Evolutionary conservation across 2,888 invertebrate genomes (phyloP), one percentile per base, ranked within the genome.

Genomic region (Eremobia ochroleuca): DNA sequence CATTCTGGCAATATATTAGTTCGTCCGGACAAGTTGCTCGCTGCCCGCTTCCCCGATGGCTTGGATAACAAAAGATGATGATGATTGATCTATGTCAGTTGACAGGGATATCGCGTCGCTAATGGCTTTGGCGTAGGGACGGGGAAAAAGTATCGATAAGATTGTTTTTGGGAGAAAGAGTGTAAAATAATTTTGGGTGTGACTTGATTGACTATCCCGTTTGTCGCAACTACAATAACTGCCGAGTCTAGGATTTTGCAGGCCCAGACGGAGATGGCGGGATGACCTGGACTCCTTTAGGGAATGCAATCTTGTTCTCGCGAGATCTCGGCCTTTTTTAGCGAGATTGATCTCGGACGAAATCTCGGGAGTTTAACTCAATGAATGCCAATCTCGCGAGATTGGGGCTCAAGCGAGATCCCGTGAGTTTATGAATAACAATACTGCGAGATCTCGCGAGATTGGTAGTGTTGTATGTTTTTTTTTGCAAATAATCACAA

Each of bases 51-150:
- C 82, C 67, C 72, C 82, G 87, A 87, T 86, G 77, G 77, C 70
- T 77, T 78, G 69, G 77, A 78, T 88, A 87, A 91, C 92, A 92
- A 91, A 88, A 87, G 90, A 83, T 89, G 90, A 92, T 92, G 90
- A 92, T 92, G 92, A 92, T 92, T 92, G 92, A 91, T 91, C 85
- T 89, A 88, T 87, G 89, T 88, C 83, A 87, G 89, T 87, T 89
- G 90, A 91, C 89, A 86, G 87, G 83, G 80, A 84, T 82, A 81
- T 87, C 81, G 73, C 85, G 79, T 86, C 88, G 86, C 90, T 91
- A 91, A 91, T 91, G 90, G 90, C 87, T 82, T 86, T 70, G 37
- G 40, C 25, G 68, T 88, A 88, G 77, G 77, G 79, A 82, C 2
- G 40, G 83, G 77, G 73, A 40, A 40, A 34, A 9, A 49, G 4